These are phyloP conservation scores for Leucania comma DNA, from an alignment of 2,888 invertebrate genomes.

Conservation along the genomic window DNA sequence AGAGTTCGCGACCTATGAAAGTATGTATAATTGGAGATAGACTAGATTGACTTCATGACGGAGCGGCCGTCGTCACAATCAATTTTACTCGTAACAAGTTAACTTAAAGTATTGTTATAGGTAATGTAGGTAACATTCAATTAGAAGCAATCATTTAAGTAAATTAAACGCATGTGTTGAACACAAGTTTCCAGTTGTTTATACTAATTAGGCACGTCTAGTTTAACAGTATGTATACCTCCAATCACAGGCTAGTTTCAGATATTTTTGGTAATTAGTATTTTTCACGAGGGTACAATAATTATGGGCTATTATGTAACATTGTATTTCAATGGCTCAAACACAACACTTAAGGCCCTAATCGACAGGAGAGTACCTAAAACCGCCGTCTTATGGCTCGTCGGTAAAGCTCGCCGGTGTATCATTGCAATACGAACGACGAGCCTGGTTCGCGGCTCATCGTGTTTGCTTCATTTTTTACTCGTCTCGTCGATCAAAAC, in stretches of 20 bases:
- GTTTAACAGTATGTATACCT: background rate
- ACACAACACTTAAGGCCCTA: background rate
- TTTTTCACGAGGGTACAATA: constrained; percentile 12
- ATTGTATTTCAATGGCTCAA: background rate
- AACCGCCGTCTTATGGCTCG: no score
- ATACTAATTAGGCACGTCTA: constrained; percentile 6
- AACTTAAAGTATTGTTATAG: background rate
- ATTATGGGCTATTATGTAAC: constrained; percentile 7
- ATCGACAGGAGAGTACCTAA: no score
- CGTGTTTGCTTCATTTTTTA: no score
- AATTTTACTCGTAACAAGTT: background rate
- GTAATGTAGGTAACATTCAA: background rate
- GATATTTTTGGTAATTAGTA: constrained; percentile 13
- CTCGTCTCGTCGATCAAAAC: no score
- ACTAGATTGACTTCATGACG: background rate
- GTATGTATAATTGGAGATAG: constrained; percentile 7
- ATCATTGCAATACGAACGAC: no score
- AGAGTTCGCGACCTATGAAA: constrained; percentile 24
- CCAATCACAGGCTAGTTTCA: background rate
- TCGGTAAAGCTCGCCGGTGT: no score
- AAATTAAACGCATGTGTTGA: background rate
- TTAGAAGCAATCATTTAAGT: background rate
- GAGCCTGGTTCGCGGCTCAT: no score
- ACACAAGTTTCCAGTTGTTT: constrained; percentile 6
- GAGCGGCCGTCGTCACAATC: background rate